phyloP scores from a whole-genome alignment of 1,140 invertebrate genomes.

The Drosophila elegans region DNA sequence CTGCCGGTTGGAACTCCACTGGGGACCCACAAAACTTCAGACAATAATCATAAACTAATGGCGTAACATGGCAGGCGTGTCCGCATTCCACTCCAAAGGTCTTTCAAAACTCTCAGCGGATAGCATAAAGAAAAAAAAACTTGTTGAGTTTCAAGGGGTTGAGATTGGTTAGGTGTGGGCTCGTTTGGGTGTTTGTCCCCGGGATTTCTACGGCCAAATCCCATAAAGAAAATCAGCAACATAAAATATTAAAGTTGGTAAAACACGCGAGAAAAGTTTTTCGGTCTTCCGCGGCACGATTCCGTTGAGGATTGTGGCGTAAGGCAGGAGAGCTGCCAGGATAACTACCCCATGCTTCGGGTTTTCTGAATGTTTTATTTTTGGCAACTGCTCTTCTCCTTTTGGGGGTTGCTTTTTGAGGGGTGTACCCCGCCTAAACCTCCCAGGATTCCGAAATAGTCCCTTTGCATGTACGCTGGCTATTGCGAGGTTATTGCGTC shows the following conservation, averaged over 20 bases:
- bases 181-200: conserved; percentile 31
- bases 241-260: conserved; percentile 81
- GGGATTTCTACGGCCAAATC: conserved; percentile 49
- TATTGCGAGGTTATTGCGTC: conserved; percentile 74
- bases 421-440: neutral
- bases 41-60: conserved; percentile 81
- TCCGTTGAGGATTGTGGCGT: conserved; percentile 34
- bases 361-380: conserved; percentile 41
- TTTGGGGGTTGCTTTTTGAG: conserved; percentile 56
- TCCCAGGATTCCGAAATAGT: conserved; percentile 39
- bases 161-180: neutral
- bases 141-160: conserved; percentile 65
- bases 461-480: conserved; percentile 67
- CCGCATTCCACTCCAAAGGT: conserved; percentile 49
- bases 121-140: conserved; percentile 43
- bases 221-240: conserved; percentile 79
- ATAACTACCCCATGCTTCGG: conserved; percentile 52
- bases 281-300: conserved; percentile 45
- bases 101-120: conserved; percentile 40
- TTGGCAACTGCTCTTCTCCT: conserved; percentile 40
- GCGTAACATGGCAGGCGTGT: conserved; percentile 64
- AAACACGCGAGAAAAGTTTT: conserved; percentile 79
- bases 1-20: conserved; percentile 12
- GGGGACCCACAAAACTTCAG: conserved; percentile 49
- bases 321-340: conserved; percentile 16